Conservation (phyloP, 1,140 invertebrate species). For the Goniozus legneri region DNA sequence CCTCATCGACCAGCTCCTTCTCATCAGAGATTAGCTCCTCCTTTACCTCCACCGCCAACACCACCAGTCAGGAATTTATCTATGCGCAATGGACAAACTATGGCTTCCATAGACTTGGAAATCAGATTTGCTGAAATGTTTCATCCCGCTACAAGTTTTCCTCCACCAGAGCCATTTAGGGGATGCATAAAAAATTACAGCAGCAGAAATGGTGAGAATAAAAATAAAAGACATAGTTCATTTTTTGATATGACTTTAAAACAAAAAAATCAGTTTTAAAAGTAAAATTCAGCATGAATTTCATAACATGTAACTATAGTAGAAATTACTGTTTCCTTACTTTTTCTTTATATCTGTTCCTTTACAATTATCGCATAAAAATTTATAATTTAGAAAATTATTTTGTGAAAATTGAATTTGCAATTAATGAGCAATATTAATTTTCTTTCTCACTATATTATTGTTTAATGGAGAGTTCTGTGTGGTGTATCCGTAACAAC, state of each 20-base stretch:
- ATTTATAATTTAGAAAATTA: no score
- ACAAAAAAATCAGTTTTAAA: no score
- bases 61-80: constrained; percentile 38
- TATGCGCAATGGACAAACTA: constrained; percentile 31
- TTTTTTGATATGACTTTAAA: neutral
- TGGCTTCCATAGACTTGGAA: constrained; percentile 49
- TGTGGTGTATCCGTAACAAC: neutral
- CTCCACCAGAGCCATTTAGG: constrained; percentile 51
- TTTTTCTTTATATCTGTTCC: no score
- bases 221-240: neutral
- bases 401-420: no score
- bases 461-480: no score
- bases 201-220: constrained; percentile 55
- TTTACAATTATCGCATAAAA: no score
- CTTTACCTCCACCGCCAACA: constrained; percentile 33
- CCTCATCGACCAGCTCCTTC: constrained; percentile 36
- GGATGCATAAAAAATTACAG: constrained; percentile 56
- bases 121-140: constrained; percentile 53
- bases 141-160: constrained; percentile 53
- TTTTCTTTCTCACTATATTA: no score
- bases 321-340: no score
- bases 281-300: no score
- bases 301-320: no score
- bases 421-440: no score
- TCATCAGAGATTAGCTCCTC: constrained; percentile 37